Evolutionary conservation across 2,113 vertebrate genomes (phyloP), one percentile per base, ranked within the genome.

Genomic region (Micronycteris hirsuta): DNA sequence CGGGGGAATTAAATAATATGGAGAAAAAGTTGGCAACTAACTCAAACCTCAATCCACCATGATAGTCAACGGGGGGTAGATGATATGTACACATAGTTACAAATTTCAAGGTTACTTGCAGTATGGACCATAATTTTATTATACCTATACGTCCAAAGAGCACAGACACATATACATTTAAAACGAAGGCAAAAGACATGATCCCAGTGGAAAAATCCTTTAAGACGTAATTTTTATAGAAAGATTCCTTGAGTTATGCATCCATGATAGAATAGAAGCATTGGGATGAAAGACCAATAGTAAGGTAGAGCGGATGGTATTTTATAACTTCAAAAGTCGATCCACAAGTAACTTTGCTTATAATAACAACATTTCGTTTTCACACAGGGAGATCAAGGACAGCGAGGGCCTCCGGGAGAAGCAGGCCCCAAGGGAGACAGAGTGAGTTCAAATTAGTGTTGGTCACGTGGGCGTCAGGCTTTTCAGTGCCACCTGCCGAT

Each of bases 351-450:
- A 71, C 10, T 74, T n/a, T 89, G 14, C 1, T 63, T 78, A 86
- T n/a, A 28, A 70, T 94, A 82, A 52, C 92, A 68, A 77, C 73
- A 76, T 80, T 85, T 56, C 24, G 47, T 73, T 91, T 86, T 71
- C 65, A 3, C 96, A 0, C 85, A 99, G 99, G 99, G 99, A 5
- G 99, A 99, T 94, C 98, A 94, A 97, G 99, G 99, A 26, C 99
- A 99, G 95, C 98, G 99, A 97, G 99, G 99, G 9, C 95, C 98
- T 80, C 97, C 99, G 97, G 99, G 99, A 90, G 99, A 99, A 97
- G 7, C 65, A 45, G 99, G 99, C 58, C 99, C 99, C 0, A 99
- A 98, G 97, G 99, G 99, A 68, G 99, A 99, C 80, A 97, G 81
- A 96, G 99, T 99, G 67, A 98, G 99, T 98, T 86, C 14, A 49